A percentile compares a stretch with the other conserved stretches of the same genome.
Conservation (phyloP, 2,797 vertebrate species). For the Dendrocincla tyrannina region DNA sequence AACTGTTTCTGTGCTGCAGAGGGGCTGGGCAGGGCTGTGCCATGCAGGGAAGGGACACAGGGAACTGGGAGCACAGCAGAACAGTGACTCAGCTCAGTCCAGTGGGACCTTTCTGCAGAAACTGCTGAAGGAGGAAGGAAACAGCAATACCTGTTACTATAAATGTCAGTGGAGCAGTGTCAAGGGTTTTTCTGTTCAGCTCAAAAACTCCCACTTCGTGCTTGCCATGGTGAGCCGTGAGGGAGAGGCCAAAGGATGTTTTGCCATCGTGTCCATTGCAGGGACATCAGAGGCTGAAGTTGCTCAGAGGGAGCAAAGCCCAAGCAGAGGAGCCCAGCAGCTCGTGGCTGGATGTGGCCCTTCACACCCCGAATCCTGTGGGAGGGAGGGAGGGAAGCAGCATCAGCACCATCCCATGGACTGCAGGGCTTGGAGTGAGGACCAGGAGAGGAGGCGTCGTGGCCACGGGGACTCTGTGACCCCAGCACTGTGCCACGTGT, state of each 20-base stretch:
- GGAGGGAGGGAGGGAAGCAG: background rate
- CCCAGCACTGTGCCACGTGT: accelerated
- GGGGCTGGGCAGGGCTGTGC: background rate
- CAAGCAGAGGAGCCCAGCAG: background rate
- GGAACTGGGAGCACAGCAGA: background rate
- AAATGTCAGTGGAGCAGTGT: background rate
- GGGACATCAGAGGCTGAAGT: background rate
- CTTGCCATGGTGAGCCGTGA: accelerated
- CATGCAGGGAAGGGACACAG: accelerated
- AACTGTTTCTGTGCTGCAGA: background rate
- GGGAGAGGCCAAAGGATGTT: background rate
- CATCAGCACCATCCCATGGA: accelerated
- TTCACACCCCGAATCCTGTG: accelerated
- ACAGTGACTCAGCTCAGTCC: constrained; percentile 17
- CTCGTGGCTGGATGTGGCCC: background rate
- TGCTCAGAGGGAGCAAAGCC: background rate
- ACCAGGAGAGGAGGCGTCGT: background rate
- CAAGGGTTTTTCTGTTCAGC: background rate
- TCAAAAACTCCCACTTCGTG: background rate
- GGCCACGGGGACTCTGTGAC: background rate
- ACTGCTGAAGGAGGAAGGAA: constrained; percentile 35
- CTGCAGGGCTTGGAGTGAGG: accelerated
- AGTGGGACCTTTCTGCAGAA: background rate
- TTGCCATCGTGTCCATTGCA: accelerated
- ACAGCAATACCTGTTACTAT: background rate